phyloP scores from a whole-genome alignment of 2,113 vertebrate species.

The Tupaia chinensis region DNA sequence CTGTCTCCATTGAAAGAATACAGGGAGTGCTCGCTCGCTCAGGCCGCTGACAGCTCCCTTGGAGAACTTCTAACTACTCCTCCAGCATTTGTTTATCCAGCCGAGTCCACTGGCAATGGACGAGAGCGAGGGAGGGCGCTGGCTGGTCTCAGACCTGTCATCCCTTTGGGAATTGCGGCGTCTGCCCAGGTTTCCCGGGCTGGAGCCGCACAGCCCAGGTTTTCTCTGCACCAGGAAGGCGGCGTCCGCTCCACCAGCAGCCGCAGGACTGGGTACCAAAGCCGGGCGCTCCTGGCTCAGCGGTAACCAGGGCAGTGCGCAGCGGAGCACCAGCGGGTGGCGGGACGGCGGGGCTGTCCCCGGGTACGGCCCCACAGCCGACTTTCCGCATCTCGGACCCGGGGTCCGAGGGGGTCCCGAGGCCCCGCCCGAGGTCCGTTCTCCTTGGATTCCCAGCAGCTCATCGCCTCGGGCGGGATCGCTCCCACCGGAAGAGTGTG shows the following conservation, averaged over 20 bases:
- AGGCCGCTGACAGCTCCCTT: slow-evolving; percentile 2
- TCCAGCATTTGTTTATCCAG: slow-evolving; percentile 35
- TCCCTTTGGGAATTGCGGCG: background rate
- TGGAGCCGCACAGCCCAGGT: slow-evolving; percentile 65
- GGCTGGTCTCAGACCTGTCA: slow-evolving; percentile 37
- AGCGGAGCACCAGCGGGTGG: background rate
- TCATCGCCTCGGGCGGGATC: background rate
- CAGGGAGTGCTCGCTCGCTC: background rate
- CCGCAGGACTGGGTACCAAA: slow-evolving; percentile 69
- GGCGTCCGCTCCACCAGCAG: background rate
- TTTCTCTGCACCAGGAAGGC: slow-evolving; percentile 57
- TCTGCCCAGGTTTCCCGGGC: slow-evolving; percentile 17
- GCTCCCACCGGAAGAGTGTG: slow-evolving; percentile 35
- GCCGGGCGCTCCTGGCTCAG: slow-evolving; percentile 30
- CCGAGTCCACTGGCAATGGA: background rate
- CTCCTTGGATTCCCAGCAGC: background rate
- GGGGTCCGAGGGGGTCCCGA: background rate
- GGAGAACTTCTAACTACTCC: slow-evolving; percentile 48
- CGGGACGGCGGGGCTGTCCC: background rate
- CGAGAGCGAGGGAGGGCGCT: background rate
- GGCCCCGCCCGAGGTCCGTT: background rate
- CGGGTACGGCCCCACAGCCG: background rate
- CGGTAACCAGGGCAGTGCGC: background rate
- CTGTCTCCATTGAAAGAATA: background rate
- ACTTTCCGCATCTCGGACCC: background rate